Evolutionary conservation across 2,888 invertebrate species (phyloP), one percentile per base, ranked within the genome.

Genomic region (Meiosimyza decipiens): DNA sequence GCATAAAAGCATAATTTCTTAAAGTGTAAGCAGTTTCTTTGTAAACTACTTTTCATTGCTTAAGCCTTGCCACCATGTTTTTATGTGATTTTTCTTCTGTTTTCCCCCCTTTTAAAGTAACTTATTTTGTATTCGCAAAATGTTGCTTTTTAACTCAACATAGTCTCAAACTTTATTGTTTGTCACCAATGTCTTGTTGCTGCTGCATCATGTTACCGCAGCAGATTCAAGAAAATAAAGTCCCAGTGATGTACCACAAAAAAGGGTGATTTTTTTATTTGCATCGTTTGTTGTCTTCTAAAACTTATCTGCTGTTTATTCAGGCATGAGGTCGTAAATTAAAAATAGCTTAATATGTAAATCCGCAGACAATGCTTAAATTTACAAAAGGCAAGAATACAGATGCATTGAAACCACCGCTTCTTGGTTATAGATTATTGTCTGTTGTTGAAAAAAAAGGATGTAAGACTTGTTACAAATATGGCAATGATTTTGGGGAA

Each of bases 261-360:
- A 67, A 67, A 55, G 51, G 54, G 66, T 66, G 66, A 15, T 65
- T 28, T 22, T 50, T 50, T 11, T 50, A 28, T 51, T 22, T 51
- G 51, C 7, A 6, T 54, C 28, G 18, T 6, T 52, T n/a, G 54
- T 66, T 28, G 28, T 33, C 33, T 65, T 16, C 15, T 3, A 16
- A 71, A 63, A 75, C 73, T 74, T 78, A 78, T 79, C 76, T 79
- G 59, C 50, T 77, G 76, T 78, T 79, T 79, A 77, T 77, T 79
- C 78, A 79, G 77, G 76, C 77, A 75, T 75, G 68, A 54, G 75
- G 77, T 76, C 79, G 76, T 78, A 79, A 77, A 78, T 79, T 79
- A 79, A 78, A 77, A 79, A 78, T 76, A 75, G 75, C 77, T 78
- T 78, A 77, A 79, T 77, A 57, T 77, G 77, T 75, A 76, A 79